Percentiles rank a stretch among this genome's conserved stretches.
phyloP scores from a whole-genome alignment of 64 coral and sea anemone species.

The Porites lutea region DNA sequence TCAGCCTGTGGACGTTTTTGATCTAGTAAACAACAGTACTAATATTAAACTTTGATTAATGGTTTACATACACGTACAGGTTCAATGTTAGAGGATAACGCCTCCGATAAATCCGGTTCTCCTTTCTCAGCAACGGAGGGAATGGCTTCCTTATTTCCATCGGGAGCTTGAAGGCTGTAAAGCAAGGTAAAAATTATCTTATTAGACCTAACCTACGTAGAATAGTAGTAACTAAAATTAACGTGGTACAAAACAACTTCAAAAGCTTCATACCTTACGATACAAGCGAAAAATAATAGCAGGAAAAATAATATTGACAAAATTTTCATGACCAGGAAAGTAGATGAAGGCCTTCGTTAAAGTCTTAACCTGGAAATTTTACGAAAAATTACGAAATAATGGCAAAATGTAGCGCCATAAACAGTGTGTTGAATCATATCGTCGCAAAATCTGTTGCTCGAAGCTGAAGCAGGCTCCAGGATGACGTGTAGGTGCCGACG shows the following conservation, averaged over 20 bases:
- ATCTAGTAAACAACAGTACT: too few species aligned
- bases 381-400: slow-evolving; percentile 48
- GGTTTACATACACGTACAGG: slow-evolving; percentile 17
- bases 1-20: neutral
- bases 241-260: neutral
- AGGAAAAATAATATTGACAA: slow-evolving; percentile 24
- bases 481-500: slow-evolving; percentile 68
- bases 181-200: neutral
- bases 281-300: slow-evolving; percentile 18
- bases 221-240: neutral
- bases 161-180: slow-evolving; percentile 24
- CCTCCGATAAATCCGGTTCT: slow-evolving; percentile 1
- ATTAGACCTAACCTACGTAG: neutral
- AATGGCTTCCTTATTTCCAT: neutral
- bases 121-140: neutral
- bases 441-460: slow-evolving; percentile 28
- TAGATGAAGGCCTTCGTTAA: neutral
- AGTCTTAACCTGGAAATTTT: neutral
- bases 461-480: slow-evolving; percentile 54
- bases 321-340: slow-evolving; percentile 6
- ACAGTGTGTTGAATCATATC: neutral
- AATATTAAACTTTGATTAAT: too few species aligned
- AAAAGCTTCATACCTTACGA: slow-evolving; percentile 2
- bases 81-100: neutral
- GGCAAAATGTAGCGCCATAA: neutral